phyloP scores from a whole-genome alignment of 2,888 invertebrate genomes.

The Masnerella sp. region DNA sequence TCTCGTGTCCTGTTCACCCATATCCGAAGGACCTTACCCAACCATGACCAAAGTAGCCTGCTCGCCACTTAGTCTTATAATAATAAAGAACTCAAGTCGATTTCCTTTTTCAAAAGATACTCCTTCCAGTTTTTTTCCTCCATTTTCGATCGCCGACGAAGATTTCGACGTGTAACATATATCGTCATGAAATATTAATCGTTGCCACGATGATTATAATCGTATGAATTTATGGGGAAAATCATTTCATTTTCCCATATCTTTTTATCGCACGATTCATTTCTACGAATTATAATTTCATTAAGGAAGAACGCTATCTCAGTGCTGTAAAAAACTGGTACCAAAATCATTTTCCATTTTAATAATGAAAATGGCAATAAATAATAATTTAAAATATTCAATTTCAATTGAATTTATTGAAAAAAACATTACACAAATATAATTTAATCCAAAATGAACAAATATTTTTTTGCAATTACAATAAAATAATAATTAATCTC shows the following conservation, averaged over 20 bases:
- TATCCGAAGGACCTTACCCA: slow-evolving; percentile 75
- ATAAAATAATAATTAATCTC: too few relatives aligned
- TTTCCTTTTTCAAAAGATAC: slow-evolving; percentile 34
- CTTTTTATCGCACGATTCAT: too few relatives aligned
- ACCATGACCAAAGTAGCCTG: slow-evolving; percentile 71
- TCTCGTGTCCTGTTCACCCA: slow-evolving; percentile 75
- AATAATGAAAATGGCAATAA: too few relatives aligned
- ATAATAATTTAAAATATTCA: too few relatives aligned
- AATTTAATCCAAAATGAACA: too few relatives aligned
- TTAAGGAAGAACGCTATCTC: too few relatives aligned
- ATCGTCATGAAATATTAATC: slow-evolving; percentile 9
- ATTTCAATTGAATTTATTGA: too few relatives aligned
- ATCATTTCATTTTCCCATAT: background rate
- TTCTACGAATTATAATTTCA: too few relatives aligned
- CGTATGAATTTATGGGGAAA: background rate
- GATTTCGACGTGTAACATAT: background rate
- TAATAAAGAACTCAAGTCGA: slow-evolving; percentile 38
- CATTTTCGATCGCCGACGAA: background rate
- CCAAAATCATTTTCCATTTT: too few relatives aligned
- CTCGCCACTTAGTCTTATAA: slow-evolving; percentile 41
- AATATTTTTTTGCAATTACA: too few relatives aligned
- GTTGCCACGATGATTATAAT: background rate
- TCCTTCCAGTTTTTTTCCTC: slow-evolving; percentile 2
- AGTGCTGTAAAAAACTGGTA: too few relatives aligned
- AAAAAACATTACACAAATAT: too few relatives aligned